phyloP scores from a whole-genome alignment of 2,888 invertebrate genomes.

The Margaritifera margaritifera region DNA sequence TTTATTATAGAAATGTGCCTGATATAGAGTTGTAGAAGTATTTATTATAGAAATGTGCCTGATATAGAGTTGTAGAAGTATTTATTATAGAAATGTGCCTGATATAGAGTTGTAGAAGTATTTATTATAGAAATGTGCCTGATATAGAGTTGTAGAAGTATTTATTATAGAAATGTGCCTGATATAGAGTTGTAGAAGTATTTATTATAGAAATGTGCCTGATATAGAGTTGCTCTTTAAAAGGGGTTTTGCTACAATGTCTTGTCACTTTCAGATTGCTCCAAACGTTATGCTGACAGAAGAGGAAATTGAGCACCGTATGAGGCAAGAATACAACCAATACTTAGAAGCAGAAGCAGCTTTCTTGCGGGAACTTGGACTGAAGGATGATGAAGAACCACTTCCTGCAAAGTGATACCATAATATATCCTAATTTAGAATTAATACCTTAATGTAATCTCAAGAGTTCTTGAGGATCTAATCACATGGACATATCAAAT shows the following conservation, averaged over 20 bases:
- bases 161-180: too few species aligned
- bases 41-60: too few species aligned
- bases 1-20: too few species aligned
- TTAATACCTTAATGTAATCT: not conserved
- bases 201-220: too few species aligned
- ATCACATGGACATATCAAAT: not conserved
- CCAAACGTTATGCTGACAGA: slow-evolving; percentile 68
- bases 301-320: slow-evolving; percentile 66
- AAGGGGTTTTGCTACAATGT: not conserved
- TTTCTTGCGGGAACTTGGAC: slow-evolving; percentile 69
- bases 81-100: too few species aligned
- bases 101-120: too few species aligned
- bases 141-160: too few species aligned
- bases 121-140: too few species aligned
- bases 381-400: slow-evolving; percentile 68
- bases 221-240: not conserved
- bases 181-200: too few species aligned
- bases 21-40: not conserved
- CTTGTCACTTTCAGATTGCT: slow-evolving; percentile 64
- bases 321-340: slow-evolving; percentile 65
- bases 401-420: slow-evolving; percentile 45
- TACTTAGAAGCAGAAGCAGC: slow-evolving; percentile 66
- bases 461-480: not conserved
- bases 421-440: not conserved
- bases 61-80: too few species aligned